These are phyloP conservation scores for Diloba caeruleocephala DNA, from an alignment of 2,888 invertebrate genomes.

Conservation along the genomic window DNA sequence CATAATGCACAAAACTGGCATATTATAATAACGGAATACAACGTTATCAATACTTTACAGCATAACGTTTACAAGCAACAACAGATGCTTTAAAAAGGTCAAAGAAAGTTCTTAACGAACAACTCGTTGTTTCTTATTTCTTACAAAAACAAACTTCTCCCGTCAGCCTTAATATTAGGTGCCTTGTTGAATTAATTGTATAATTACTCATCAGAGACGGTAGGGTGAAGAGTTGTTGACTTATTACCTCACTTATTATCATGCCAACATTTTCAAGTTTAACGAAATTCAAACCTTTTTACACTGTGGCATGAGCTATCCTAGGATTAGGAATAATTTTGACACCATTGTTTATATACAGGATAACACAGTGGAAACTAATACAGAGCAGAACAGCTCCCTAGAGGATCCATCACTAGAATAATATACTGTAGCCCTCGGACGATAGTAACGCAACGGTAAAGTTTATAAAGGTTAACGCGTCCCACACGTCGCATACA, in stretches of 20 bases:
- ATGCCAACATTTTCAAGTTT: constrained; percentile 25
- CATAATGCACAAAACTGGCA: constrained; percentile 3
- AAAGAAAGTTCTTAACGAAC: constrained; percentile 66
- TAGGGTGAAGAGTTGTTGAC: constrained; percentile 37
- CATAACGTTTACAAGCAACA: constrained; percentile 49
- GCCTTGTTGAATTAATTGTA: constrained; percentile 82
- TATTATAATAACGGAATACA: neutral
- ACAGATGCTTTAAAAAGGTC: constrained; percentile 58
- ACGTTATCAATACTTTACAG: constrained; percentile 30
- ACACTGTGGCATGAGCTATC: neutral
- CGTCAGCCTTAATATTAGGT: constrained; percentile 70
- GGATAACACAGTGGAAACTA: constrained; percentile 43
- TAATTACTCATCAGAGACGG: constrained; percentile 73
- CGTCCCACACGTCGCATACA: constrained; percentile 58
- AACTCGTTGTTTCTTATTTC: constrained; percentile 76
- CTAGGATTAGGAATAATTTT: constrained; percentile 4
- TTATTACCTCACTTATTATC: constrained; percentile 35
- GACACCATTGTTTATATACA: constrained; percentile 18
- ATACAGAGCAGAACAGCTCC: constrained; percentile 46
- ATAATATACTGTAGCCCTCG: constrained; percentile 48
- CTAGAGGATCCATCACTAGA: constrained; percentile 37
- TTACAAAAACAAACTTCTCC: constrained; percentile 73
- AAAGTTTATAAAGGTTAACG: constrained; percentile 56
- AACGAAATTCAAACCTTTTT: constrained; percentile 17
- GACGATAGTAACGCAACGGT: constrained; percentile 34